Evolutionary conservation across 2,797 vertebrate genomes (phyloP).

Genomic region (Trachurus trachurus): DNA sequence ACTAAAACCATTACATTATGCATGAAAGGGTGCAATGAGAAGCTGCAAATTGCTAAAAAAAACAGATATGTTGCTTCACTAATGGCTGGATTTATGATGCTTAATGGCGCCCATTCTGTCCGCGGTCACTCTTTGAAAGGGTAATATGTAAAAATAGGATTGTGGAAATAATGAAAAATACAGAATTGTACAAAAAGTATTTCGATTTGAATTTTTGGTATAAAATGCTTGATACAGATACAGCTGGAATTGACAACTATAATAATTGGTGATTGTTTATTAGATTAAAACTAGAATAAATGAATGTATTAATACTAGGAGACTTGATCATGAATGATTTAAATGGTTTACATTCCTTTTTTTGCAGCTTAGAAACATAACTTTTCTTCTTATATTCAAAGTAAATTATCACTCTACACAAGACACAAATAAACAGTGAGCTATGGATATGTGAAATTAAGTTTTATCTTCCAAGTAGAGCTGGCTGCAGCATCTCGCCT

Average conservation of each 20-base stretch:
- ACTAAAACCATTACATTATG: slow-evolving; percentile 78
- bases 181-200: slow-evolving; percentile 10
- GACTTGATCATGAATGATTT: background rate
- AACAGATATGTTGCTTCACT: slow-evolving; percentile 74
- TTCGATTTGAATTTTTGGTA: slow-evolving; percentile 13
- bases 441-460: background rate
- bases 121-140: slow-evolving; percentile 49
- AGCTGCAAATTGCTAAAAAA: slow-evolving; percentile 71
- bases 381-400: background rate
- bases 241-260: slow-evolving; percentile 5
- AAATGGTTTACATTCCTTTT: slow-evolving; percentile 11
- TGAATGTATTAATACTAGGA: background rate
- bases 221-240: slow-evolving; percentile 22
- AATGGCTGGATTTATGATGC: slow-evolving; percentile 71
- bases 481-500: background rate
- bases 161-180: slow-evolving; percentile 20
- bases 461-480: background rate
- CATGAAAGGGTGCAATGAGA: slow-evolving; percentile 73
- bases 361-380: background rate
- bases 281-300: background rate
- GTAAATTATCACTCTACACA: background rate
- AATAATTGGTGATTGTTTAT: background rate
- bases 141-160: slow-evolving; percentile 41
- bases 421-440: background rate
- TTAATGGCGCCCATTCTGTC: slow-evolving; percentile 59